Evolutionary conservation across 2,113 vertebrate species (phyloP).

Genomic region (Apteryx mantelli): DNA sequence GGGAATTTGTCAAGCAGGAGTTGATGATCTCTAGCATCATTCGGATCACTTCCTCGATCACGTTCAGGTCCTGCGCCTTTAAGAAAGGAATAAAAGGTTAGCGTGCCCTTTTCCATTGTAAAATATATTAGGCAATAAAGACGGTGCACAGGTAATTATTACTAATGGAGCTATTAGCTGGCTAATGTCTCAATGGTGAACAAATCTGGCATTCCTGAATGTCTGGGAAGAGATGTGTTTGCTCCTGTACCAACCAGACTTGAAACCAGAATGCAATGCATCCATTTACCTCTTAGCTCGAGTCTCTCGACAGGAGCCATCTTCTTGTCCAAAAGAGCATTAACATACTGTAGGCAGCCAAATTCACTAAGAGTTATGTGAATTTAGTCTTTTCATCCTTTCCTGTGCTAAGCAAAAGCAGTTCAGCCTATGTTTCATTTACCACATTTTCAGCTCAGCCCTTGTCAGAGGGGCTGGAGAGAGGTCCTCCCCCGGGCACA

Average conservation of each 20-base stretch:
- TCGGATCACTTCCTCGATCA: slow-evolving; percentile 98
- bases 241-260: background rate
- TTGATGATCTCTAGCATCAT: slow-evolving; percentile 99
- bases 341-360: background rate
- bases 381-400: background rate
- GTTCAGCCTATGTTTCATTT: background rate
- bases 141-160: background rate
- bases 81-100: slow-evolving; percentile 37
- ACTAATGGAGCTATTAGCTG: background rate
- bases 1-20: slow-evolving; percentile 93
- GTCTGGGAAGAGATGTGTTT: background rate
- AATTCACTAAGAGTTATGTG: background rate
- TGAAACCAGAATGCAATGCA: background rate
- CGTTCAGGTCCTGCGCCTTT: slow-evolving; percentile 95
- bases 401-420: background rate
- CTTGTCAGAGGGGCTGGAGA: background rate
- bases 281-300: background rate
- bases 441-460: background rate
- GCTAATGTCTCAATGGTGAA: background rate
- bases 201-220: background rate
- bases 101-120: background rate
- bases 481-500: background rate
- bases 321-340: background rate
- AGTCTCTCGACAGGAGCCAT: background rate
- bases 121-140: background rate